Percentiles rank a stretch among this genome's conserved stretches.
These are phyloP conservation scores for Dunckerocampus dactyliophorus DNA, from an alignment of 2,113 vertebrate species.

Conservation along the genomic window DNA sequence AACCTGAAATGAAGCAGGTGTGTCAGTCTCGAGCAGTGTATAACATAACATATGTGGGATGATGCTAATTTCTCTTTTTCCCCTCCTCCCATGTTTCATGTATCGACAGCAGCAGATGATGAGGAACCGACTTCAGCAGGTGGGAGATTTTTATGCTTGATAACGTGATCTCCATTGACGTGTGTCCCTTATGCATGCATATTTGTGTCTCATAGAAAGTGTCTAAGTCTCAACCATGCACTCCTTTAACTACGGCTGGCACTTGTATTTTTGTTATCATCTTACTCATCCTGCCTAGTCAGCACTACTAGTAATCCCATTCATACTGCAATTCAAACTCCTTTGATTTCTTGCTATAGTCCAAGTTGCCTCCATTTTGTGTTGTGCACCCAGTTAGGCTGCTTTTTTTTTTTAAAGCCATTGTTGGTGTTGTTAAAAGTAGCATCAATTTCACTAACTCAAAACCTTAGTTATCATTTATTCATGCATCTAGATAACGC, in stretches of 20 bases:
- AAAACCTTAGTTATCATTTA: slow-evolving; percentile 10
- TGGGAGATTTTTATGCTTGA: slow-evolving; percentile 64
- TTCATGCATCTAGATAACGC: slow-evolving; percentile 13
- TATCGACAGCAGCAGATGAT: slow-evolving; percentile 73
- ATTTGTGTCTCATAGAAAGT: not conserved
- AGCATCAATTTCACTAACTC: slow-evolving; percentile 3
- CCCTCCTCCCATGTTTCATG: slow-evolving; percentile 14
- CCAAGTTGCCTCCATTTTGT: not conserved
- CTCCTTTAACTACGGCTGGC: slow-evolving; percentile 17
- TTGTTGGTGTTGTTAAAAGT: not conserved
- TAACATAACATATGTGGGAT: slow-evolving; percentile 28
- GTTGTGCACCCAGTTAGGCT: slow-evolving; percentile 17
- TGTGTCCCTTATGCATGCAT: slow-evolving; percentile 22
- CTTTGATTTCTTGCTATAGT: not conserved
- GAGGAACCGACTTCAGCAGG: slow-evolving; percentile 76
- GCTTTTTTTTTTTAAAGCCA: slow-evolving; percentile 7
- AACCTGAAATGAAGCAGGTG: slow-evolving; percentile 48
- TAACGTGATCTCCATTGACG: slow-evolving; percentile 47
- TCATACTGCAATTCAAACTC: not conserved
- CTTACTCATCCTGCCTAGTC: slow-evolving; percentile 48
- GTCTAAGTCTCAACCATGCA: slow-evolving; percentile 18
- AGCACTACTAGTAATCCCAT: slow-evolving; percentile 28
- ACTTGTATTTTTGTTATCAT: slow-evolving; percentile 32
- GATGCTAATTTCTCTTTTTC: slow-evolving; percentile 40
- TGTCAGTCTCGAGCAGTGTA: slow-evolving; percentile 22